Evolutionary conservation across 2,888 invertebrate species (phyloP), one percentile per base, ranked within the genome.

Genomic region (Cryptocephalus primarius): DNA sequence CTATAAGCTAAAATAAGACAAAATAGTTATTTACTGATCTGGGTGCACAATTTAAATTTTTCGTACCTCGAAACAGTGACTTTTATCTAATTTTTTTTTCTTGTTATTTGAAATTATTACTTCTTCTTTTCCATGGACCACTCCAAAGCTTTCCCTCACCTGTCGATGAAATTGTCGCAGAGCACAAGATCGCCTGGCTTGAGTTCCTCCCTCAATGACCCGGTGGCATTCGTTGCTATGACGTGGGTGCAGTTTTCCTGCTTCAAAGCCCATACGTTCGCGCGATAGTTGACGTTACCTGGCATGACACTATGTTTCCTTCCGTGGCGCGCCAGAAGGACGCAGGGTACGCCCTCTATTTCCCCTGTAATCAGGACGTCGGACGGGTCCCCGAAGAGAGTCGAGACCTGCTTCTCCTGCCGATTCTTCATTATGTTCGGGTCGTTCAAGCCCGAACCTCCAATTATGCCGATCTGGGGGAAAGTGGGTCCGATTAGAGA

Each of bases 401-500:
- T 95, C 1, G 68, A 72, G 0, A 90, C 78, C 8, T 62, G 60
- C 44, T 74, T 76, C 64, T 85, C 84, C 1, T 69, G 69, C 8
- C 82, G 78, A 56, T 83, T 77, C 64, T 85, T 80, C 42, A 97
- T 75, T 45, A 96, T 78, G 48, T 80, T 75, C 0, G 92, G 88
- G 68, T 95, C 83, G 62, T 92, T 91, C 45, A 97, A 75, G 0
- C 97, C 97, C 9, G 95, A 88, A 0, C 99, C 99, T n/a, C 96
- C 96, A 65, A 99, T 95, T 45, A 99, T 94, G 42, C 96, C 97
- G 63, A 99, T 82, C 91, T 94, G 22, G 22, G 22, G 22, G 6
- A 22, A 6, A 22, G 22, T 4, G 6, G 22, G 22, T 22, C 22
- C 22, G 22, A 22, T 22, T 22, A 22, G 22, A 6, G 22, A 22